Conservation (phyloP, 2,888 invertebrate species). For the Apotomis betuletana region DNA sequence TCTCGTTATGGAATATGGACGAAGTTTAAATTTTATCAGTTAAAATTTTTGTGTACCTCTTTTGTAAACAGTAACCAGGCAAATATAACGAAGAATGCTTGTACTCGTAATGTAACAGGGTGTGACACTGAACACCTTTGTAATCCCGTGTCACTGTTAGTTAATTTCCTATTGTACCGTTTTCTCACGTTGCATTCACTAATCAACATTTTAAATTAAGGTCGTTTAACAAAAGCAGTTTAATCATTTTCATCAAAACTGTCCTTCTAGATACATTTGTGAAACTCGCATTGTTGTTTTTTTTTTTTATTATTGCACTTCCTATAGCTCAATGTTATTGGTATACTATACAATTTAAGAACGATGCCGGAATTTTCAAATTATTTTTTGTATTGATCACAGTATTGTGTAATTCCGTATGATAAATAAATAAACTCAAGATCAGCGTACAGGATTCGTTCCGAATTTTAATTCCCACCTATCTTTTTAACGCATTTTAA, state of each 20-base stretch:
- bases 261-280: slow-evolving; percentile 32
- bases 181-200: slow-evolving; percentile 41
- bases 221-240: slow-evolving; percentile 56
- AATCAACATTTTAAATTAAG: slow-evolving; percentile 50
- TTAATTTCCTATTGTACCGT: slow-evolving; percentile 43
- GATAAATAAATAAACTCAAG: no score
- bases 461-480: neutral
- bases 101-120: no score
- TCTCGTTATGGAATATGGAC: no score
- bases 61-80: no score
- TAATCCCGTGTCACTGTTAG: slow-evolving; percentile 4
- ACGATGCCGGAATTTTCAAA: neutral
- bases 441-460: no score
- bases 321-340: slow-evolving; percentile 1
- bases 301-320: slow-evolving; percentile 19
- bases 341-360: neutral
- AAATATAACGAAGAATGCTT: no score
- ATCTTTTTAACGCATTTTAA: neutral
- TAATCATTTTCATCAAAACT: slow-evolving; percentile 38
- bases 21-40: no score
- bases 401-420: no score
- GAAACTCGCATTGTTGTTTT: slow-evolving; percentile 26
- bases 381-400: neutral
- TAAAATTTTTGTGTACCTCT: no score
- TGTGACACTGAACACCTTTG: slow-evolving; percentile 9